Evolutionary conservation across 1,140 invertebrate genomes (phyloP).

Genomic region (Rhopalosiphum padi): DNA sequence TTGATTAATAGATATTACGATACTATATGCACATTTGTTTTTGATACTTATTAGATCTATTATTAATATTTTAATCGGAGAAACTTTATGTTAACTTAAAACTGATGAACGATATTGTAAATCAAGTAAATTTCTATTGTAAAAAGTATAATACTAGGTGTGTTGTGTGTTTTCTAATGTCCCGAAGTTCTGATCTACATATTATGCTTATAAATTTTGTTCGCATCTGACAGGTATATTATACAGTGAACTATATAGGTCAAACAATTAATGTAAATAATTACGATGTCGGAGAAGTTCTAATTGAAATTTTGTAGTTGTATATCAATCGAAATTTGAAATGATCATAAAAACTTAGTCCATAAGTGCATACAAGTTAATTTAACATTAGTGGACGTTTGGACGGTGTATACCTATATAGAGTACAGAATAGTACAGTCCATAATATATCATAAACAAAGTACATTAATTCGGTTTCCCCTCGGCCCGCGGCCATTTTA

Average conservation of each 20-base stretch:
- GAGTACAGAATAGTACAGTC: too few species aligned
- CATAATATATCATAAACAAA: too few species aligned
- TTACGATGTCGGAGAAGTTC: neutral
- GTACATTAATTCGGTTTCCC: too few species aligned
- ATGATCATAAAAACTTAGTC: neutral
- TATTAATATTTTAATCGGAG: neutral
- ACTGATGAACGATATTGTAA: too few species aligned
- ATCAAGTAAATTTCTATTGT: neutral
- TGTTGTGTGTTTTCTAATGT: neutral
- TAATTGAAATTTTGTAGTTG: neutral
- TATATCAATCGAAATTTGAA: neutral
- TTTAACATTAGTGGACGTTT: too few species aligned
- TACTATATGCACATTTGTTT: neutral
- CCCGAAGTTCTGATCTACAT: too few species aligned
- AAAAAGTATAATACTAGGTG: neutral
- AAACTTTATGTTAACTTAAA: neutral
- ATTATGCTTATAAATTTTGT: too few species aligned
- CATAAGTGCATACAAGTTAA: too few species aligned
- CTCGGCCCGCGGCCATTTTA: too few species aligned
- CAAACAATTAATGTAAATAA: too few species aligned
- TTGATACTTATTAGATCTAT: neutral
- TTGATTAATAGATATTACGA: neutral
- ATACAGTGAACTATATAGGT: neutral
- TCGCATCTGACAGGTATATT: neutral
- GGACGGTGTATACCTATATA: too few species aligned